phyloP scores from a whole-genome alignment of 1,140 invertebrate species.

The Lanistes nyassanus region DNA sequence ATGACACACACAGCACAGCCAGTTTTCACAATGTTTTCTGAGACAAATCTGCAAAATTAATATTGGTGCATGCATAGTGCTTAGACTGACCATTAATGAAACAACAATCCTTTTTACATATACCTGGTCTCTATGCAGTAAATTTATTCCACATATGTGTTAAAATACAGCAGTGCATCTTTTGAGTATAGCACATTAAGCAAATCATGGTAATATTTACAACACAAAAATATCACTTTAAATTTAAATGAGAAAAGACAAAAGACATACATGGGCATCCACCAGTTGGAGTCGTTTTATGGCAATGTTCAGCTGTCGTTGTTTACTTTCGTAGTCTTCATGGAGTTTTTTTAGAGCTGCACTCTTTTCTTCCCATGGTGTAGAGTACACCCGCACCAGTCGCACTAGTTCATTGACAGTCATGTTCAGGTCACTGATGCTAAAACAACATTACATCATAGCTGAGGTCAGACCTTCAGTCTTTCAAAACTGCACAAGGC shows the following conservation, averaged over 20 bases:
- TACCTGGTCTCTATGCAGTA: too few relatives aligned
- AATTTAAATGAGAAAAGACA: background rate
- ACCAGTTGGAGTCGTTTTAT: conserved; percentile 63
- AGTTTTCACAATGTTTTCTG: too few relatives aligned
- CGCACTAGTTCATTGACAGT: conserved; percentile 64
- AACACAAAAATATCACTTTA: background rate
- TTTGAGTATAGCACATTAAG: conserved; percentile 3
- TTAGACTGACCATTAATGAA: too few relatives aligned
- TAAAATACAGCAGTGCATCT: too few relatives aligned
- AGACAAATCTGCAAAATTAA: too few relatives aligned
- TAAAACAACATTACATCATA: conserved; percentile 31
- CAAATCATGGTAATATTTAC: too few relatives aligned
- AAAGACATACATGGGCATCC: conserved; percentile 60
- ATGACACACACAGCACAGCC: background rate
- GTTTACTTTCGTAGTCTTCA: conserved; percentile 65
- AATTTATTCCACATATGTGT: too few relatives aligned
- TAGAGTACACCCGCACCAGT: conserved; percentile 63
- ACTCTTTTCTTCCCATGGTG: conserved; percentile 66
- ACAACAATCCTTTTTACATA: too few relatives aligned
- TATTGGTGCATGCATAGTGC: too few relatives aligned
- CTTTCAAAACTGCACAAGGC: background rate
- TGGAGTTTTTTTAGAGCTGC: conserved; percentile 65
- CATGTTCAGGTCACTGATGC: conserved; percentile 62
- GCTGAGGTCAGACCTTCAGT: background rate
- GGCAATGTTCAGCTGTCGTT: conserved; percentile 64